Conservation (phyloP, 2,113 vertebrate species). For the Gila orcuttii region DNA sequence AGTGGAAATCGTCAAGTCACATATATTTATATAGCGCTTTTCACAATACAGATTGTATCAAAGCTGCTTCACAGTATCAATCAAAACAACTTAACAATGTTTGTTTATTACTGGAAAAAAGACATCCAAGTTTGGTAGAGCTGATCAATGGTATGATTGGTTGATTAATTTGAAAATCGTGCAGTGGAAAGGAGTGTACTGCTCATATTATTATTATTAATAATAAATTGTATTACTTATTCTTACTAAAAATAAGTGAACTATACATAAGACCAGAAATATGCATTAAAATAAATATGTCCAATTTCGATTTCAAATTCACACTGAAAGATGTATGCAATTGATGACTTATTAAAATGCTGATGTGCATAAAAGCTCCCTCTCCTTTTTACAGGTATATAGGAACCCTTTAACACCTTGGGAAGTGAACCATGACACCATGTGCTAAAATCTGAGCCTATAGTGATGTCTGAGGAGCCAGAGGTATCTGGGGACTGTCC, state of each 20-base stretch:
- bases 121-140: no score
- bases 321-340: neutral
- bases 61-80: no score
- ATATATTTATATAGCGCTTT: no score
- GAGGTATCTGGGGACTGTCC: slow-evolving; percentile 25
- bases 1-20: no score
- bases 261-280: neutral
- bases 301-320: neutral
- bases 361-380: neutral
- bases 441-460: slow-evolving; percentile 1
- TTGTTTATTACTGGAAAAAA: no score
- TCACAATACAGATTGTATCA: no score
- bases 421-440: neutral
- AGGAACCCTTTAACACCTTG: neutral
- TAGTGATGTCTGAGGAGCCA: neutral
- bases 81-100: no score
- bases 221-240: no score
- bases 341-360: neutral
- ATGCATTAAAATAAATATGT: neutral
- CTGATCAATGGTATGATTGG: no score
- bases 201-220: no score
- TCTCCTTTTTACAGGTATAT: neutral
- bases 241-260: neutral
- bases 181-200: no score
- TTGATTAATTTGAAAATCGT: no score